Conservation (phyloP, 2,888 invertebrate genomes). For the Saturnia japonica region DNA sequence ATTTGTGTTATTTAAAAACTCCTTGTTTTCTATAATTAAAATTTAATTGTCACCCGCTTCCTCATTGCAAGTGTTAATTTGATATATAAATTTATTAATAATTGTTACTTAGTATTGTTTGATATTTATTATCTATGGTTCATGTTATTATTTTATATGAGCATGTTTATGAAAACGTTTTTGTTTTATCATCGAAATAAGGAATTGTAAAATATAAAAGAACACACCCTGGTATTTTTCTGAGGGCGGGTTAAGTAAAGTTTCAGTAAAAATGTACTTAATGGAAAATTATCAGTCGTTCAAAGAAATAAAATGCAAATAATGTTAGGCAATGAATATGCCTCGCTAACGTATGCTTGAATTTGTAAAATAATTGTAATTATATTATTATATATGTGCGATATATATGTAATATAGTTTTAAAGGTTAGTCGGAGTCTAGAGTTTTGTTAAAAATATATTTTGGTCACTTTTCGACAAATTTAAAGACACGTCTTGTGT, state of each 20-base stretch:
- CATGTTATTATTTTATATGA: neutral
- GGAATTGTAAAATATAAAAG: neutral
- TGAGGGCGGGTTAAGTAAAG: slow-evolving; percentile 14
- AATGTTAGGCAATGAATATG: slow-evolving; percentile 13
- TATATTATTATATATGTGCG: neutral
- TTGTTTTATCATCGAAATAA: neutral
- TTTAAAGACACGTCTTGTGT: slow-evolving; percentile 52
- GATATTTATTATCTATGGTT: neutral
- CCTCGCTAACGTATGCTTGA: slow-evolving; percentile 13
- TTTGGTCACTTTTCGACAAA: slow-evolving; percentile 59
- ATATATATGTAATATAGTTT: slow-evolving; percentile 5
- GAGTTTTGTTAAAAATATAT: slow-evolving; percentile 47
- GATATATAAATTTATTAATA: neutral
- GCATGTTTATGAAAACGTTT: neutral
- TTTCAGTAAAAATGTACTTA: slow-evolving; percentile 28
- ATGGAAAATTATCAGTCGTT: slow-evolving; percentile 36
- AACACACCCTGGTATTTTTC: neutral
- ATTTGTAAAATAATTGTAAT: neutral
- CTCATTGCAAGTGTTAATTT: neutral
- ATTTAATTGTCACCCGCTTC: neutral
- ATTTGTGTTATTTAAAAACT: neutral
- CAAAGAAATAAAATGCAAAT: slow-evolving; percentile 52
- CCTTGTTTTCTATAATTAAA: neutral
- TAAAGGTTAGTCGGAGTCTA: slow-evolving; percentile 31
- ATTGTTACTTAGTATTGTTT: slow-evolving; percentile 1